Evolutionary conservation across 2,888 invertebrate species (phyloP).

Genomic region (Epinotia brunnichana): DNA sequence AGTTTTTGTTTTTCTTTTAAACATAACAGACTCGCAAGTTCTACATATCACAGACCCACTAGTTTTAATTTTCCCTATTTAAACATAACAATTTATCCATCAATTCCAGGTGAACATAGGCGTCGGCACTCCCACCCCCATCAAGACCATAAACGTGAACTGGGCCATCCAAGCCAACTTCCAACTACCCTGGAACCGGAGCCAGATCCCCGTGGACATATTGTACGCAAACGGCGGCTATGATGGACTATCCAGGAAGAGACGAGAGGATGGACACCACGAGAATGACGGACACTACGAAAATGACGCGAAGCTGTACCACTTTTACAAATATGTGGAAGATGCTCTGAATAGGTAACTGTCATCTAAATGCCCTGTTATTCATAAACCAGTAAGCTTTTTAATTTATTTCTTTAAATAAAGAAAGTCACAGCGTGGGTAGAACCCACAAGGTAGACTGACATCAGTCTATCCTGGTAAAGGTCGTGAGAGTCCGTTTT

Average conservation of each 20-base stretch:
- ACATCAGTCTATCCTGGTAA: too few relatives aligned
- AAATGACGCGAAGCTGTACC: conserved; percentile 68
- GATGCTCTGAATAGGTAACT: conserved; percentile 66
- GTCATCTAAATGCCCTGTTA: too few relatives aligned
- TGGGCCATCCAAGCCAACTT: conserved; percentile 79
- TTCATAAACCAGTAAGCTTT: too few relatives aligned
- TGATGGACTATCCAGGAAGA: conserved; percentile 61
- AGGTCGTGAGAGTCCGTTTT: too few relatives aligned
- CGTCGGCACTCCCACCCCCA: conserved; percentile 68
- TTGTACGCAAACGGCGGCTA: conserved; percentile 68
- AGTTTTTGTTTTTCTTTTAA: too few relatives aligned
- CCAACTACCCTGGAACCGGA: conserved; percentile 75
- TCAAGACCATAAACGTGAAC: conserved; percentile 68
- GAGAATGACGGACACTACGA: conserved; percentile 56
- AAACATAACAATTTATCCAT: neutral
- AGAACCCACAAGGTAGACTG: too few relatives aligned
- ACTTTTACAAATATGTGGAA: conserved; percentile 74
- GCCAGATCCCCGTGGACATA: conserved; percentile 73
- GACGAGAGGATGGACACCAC: conserved; percentile 59
- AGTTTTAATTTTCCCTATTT: neutral
- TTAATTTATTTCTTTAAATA: too few relatives aligned
- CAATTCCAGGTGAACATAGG: conserved; percentile 75
- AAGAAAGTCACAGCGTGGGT: too few relatives aligned
- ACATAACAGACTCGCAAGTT: too few relatives aligned
- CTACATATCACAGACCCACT: too few relatives aligned